Evolutionary conservation across 2,888 invertebrate species (phyloP).

Genomic region (Quadroppia sp.): DNA sequence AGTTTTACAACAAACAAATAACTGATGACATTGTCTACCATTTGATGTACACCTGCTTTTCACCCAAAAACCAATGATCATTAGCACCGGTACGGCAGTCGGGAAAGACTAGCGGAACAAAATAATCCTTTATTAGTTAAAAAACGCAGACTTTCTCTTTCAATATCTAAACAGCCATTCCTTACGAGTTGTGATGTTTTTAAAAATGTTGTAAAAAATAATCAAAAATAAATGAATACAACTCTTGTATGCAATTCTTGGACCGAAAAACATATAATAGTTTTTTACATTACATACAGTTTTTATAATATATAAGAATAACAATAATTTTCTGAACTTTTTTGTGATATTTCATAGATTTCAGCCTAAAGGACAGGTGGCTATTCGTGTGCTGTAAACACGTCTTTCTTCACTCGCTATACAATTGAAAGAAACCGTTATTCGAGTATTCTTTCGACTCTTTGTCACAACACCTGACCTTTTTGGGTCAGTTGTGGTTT

Average conservation of each 20-base stretch:
- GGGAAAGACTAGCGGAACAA: conserved; percentile 14
- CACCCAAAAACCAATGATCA: neutral
- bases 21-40: neutral
- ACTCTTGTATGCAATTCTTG: neutral
- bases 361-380: neutral
- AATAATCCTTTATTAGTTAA: conserved; percentile 22
- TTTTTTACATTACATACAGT: neutral
- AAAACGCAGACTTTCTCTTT: conserved; percentile 19
- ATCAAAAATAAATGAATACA: neutral
- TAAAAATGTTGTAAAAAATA: neutral
- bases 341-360: too few species aligned
- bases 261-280: too few species aligned
- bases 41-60: conserved; percentile 2
- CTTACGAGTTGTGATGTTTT: neutral
- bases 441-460: neutral
- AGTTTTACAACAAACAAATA: too few species aligned
- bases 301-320: neutral
- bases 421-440: conserved; percentile 9
- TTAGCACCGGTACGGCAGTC: neutral
- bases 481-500: neutral
- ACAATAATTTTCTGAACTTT: too few species aligned
- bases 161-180: neutral
- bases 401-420: neutral
- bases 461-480: conserved; percentile 22
- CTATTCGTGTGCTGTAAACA: neutral